Conservation (phyloP, 2,888 invertebrate genomes). For the Synanthedon vespiformis region DNA sequence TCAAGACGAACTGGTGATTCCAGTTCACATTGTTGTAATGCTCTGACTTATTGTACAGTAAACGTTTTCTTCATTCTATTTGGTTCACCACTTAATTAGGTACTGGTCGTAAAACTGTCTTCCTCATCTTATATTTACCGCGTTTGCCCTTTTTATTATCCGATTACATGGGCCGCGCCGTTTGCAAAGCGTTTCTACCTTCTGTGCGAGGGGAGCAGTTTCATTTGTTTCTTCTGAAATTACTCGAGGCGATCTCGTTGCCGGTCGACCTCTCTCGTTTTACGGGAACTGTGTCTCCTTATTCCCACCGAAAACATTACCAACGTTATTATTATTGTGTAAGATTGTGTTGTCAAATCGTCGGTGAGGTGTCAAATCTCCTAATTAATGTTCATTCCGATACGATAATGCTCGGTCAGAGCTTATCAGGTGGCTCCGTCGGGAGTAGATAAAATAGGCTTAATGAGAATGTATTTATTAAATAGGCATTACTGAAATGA, state of each 20-base stretch:
- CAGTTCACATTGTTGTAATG: constrained; percentile 7
- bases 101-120: constrained; percentile 70
- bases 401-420: constrained; percentile 55
- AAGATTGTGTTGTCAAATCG: constrained; percentile 46
- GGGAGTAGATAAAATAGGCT: constrained; percentile 13
- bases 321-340: constrained; percentile 43
- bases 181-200: constrained; percentile 52
- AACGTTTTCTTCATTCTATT: constrained; percentile 61
- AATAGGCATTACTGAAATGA: not conserved
- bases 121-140: constrained; percentile 72
- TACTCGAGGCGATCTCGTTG: constrained; percentile 48
- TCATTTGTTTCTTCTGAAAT: constrained; percentile 70
- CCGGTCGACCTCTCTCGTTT: constrained; percentile 13
- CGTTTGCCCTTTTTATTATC: constrained; percentile 72
- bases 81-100: constrained; percentile 70
- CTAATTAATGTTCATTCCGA: constrained; percentile 59
- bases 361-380: constrained; percentile 35
- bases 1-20: no score
- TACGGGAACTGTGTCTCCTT: constrained; percentile 20
- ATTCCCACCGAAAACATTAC: constrained; percentile 23
- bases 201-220: constrained; percentile 63
- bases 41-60: constrained; percentile 36
- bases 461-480: constrained; percentile 1
- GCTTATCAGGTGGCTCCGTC: constrained; percentile 51
- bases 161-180: constrained; percentile 68